Evolutionary conservation across 2,888 invertebrate species (phyloP), one percentile per base, ranked within the genome.

Genomic region (Aethes cnicana): DNA sequence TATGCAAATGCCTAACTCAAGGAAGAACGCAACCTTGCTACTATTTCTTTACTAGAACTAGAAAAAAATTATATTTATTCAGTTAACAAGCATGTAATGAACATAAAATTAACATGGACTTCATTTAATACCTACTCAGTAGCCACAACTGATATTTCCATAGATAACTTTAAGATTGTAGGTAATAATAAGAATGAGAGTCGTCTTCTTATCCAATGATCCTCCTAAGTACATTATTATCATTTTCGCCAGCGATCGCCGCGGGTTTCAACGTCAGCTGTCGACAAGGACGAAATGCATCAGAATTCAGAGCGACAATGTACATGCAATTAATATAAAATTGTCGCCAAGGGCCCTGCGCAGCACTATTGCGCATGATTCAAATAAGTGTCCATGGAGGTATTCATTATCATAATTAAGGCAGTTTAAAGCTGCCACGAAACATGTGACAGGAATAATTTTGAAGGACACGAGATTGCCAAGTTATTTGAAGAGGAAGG

Each of bases 221-320:
- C n/a, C n/a, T n/a, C n/a, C n/a, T n/a, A n/a, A n/a, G n/a, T n/a
- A n/a, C n/a, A n/a, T n/a, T n/a, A n/a, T n/a, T n/a, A n/a, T 63
- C 65, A 37, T 70, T 63, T 62, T 46, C 66, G 63, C 16, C 35
- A 54, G 58, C 57, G 58, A 63, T 62, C 59, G 54, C 55, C 52
- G 53, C 47, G 53, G 53, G 58, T 47, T 53, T 52, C 58, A 61
- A 60, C 62, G 61, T 74, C 75, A 78, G 69, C 74, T 76, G 74
- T 68, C 65, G 60, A 63, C 64, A 66, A 66, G 62, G 65, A 65
- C 67, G 64, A 63, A 62, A 67, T 66, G 63, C 59, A 63, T 60
- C 49, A 14, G 14, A n/a, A 46, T 63, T 60, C 49, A 14, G 14
- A n/a, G 46, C 56, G 62, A 68, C 68, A 68, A 65, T 67, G 66